Base-by-base conservation (phyloP, 1,140 invertebrate genomes). In the Hermetia illucens region DNA sequence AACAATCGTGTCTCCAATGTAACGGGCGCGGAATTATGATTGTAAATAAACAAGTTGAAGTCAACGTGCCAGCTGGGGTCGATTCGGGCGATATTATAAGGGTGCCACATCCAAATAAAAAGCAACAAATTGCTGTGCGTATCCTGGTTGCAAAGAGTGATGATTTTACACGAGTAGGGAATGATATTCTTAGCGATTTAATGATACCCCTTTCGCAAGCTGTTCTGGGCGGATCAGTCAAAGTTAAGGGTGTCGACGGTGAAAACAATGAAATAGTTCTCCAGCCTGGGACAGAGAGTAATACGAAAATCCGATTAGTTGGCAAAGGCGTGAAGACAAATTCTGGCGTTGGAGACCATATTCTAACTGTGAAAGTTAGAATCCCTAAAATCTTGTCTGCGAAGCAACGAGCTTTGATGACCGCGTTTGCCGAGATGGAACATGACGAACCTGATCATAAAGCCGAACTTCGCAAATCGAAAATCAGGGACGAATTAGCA, bases 151-250 rank as follows among this genome's bases (percentile, higher is more conserved):
- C 47, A 2, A 15, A 27, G 5, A 56, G 44, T 15, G 49, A 50
- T 1, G 48, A 58, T n/a, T 58, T 58, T 40, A 42, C 44, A 4
- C 55, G 55, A n/a, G 34, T 47, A 9, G 55, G 55, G n/a, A 53
- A 50, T 16, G 43, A 58, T 36, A 43, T 58, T 1, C 34, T 40
- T 19, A 54, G 51, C 9, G 55, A 58, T 13, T 51, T 51, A 39
- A 42, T 45, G 20, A 15, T 58, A 0, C 54, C 43, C 17, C 45
- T 58, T 3, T 47, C 53, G 8, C 50, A 58, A 3, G 55, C 53
- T 0, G 44, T 58, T 12, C 21, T 58, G 8, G 55, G 55, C 5
- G 53, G 50, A 3, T 47, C n/a, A 5, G 48, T 56, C 8, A 39
- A 42, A 9, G 39, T 54, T 8, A 51, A 47, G 18, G 55, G 55